Percentiles rank a stretch among this genome's conserved stretches.
Evolutionary conservation across 2,113 vertebrate species (phyloP).

Genomic region (Piprites chloris): DNA sequence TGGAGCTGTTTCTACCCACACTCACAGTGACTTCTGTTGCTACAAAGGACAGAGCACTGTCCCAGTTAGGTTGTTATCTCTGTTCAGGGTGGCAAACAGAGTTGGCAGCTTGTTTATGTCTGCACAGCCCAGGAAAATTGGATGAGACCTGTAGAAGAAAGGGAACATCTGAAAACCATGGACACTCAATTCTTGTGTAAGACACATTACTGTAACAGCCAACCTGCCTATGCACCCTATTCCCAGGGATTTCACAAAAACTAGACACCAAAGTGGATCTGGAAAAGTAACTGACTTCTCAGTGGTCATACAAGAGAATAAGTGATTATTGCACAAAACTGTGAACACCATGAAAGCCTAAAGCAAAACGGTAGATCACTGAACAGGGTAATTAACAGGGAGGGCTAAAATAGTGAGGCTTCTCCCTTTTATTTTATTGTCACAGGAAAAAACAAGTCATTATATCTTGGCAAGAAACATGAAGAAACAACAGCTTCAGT

Average conservation of each 20-base stretch:
- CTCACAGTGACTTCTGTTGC: background rate
- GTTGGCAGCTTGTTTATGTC: background rate
- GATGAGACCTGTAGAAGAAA: background rate
- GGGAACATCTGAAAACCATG: background rate
- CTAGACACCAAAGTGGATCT: background rate
- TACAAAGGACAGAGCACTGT: background rate
- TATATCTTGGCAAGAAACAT: background rate
- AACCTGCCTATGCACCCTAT: background rate
- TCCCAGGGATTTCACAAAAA: background rate
- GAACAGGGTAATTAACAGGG: background rate
- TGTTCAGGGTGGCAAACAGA: background rate
- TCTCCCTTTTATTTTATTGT: background rate
- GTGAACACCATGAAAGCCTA: background rate
- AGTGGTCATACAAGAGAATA: background rate
- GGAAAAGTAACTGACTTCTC: background rate
- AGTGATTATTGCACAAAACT: background rate
- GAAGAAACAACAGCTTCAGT: background rate
- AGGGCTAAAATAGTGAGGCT: background rate
- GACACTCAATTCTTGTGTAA: background rate
- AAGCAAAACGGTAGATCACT: background rate
- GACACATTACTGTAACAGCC: background rate
- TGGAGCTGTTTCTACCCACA: background rate
- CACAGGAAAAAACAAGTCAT: background rate
- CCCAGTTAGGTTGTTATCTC: background rate
- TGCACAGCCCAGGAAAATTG: background rate